These are phyloP conservation scores for Cepphus grylle DNA, from an alignment of 2,113 vertebrate species.

Conservation along the genomic window DNA sequence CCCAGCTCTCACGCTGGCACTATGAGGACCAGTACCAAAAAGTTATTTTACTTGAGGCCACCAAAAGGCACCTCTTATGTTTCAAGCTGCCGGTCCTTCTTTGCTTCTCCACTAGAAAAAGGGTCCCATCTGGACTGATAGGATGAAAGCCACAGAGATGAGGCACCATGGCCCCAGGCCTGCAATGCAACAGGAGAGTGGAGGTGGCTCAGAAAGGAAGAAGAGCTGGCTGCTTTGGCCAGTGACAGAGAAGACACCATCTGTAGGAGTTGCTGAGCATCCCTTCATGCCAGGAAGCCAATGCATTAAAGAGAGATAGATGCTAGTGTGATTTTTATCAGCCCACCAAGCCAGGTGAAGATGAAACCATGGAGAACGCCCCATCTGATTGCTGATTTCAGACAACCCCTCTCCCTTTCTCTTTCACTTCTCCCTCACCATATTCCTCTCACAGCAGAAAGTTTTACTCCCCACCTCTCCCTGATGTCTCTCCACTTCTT, in stretches of 20 bases:
- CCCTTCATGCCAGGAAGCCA: background rate
- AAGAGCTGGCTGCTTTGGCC: slow-evolving; percentile 28
- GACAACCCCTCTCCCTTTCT: background rate
- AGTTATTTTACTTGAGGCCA: background rate
- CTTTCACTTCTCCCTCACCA: background rate
- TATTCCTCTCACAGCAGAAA: background rate
- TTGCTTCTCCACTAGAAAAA: slow-evolving; percentile 34
- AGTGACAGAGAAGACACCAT: slow-evolving; percentile 54
- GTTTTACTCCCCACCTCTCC: background rate
- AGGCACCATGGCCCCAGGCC: background rate
- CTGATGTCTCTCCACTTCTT: background rate
- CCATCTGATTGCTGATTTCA: background rate
- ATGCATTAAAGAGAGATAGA: background rate
- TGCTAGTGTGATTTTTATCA: background rate
- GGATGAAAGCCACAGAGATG: slow-evolving; percentile 41
- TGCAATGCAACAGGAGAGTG: background rate
- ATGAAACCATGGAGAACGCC: background rate
- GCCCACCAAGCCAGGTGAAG: background rate
- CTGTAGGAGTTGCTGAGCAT: slow-evolving; percentile 20
- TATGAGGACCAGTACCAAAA: background rate
- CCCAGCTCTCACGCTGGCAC: background rate
- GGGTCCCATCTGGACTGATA: background rate
- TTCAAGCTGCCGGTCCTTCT: slow-evolving; percentile 15
- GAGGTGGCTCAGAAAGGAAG: background rate
- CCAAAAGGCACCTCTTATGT: background rate